These are phyloP conservation scores for Strongylocentrotus purpuratus DNA, from an alignment of 35 echinoderm and acorn worm species.

Conservation along the genomic window DNA sequence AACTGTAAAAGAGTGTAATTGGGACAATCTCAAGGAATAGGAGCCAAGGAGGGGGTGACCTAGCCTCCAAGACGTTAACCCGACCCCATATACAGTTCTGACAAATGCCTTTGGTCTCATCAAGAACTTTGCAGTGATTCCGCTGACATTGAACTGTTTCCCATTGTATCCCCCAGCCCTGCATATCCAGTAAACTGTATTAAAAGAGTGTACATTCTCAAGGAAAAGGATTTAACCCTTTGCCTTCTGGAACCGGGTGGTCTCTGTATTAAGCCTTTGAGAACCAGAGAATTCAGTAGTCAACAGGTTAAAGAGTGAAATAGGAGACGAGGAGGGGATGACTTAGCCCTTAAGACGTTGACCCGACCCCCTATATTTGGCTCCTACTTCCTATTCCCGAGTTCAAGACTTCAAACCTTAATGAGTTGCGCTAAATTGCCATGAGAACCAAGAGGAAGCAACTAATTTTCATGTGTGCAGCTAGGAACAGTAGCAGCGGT, in stretches of 20 bases:
- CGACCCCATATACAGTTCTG: not conserved
- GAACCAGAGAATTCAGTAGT: too few species aligned
- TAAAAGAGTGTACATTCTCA: not conserved
- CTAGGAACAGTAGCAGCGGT: not conserved
- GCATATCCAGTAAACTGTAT: not conserved
- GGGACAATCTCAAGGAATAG: too few species aligned
- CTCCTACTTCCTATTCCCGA: not conserved
- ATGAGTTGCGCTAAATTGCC: not conserved
- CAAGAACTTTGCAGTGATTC: not conserved
- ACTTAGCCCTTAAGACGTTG: not conserved
- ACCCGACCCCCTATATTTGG: not conserved
- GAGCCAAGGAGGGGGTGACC: too few species aligned
- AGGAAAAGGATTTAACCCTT: too few species aligned
- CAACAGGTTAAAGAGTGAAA: not conserved
- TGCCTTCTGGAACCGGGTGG: too few species aligned
- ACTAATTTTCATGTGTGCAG: not conserved
- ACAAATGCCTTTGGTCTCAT: not conserved
- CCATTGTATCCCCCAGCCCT: not conserved
- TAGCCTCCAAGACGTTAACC: too few species aligned
- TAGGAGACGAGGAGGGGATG: not conserved
- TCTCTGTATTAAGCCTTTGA: too few species aligned
- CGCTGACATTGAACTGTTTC: not conserved
- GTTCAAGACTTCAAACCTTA: not conserved
- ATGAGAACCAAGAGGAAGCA: not conserved
- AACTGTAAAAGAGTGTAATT: not conserved